A percentile compares a stretch with the other conserved stretches of the same genome.
Evolutionary conservation across 2,888 invertebrate genomes (phyloP).

Genomic region (Cyclophora punctaria): DNA sequence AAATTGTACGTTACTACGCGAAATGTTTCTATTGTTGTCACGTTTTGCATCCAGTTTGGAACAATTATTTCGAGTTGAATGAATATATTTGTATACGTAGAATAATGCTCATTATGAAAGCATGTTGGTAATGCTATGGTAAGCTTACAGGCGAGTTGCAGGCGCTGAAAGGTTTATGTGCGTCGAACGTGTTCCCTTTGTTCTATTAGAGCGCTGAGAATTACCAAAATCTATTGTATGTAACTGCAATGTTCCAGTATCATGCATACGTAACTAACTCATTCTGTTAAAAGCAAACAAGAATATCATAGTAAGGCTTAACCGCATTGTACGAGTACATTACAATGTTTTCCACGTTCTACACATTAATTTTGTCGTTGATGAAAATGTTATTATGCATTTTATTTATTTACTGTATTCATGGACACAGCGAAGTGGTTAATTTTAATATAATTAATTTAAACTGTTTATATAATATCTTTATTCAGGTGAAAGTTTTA

Average conservation of each 20-base stretch:
- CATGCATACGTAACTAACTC: slow-evolving; percentile 49
- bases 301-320: too few relatives aligned
- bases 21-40: too few relatives aligned
- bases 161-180: slow-evolving; percentile 16
- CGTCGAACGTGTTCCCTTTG: slow-evolving; percentile 32
- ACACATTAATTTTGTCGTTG: neutral
- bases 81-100: too few relatives aligned
- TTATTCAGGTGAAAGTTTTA: too few relatives aligned
- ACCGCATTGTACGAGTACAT: slow-evolving; percentile 10
- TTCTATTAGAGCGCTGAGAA: slow-evolving; percentile 40
- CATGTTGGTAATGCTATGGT: slow-evolving; percentile 18
- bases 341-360: slow-evolving; percentile 3
- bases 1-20: too few relatives aligned
- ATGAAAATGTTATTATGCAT: too few relatives aligned
- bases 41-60: too few relatives aligned
- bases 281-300: slow-evolving; percentile 6
- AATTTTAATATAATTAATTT: too few relatives aligned
- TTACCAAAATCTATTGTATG: slow-evolving; percentile 55
- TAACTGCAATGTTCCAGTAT: slow-evolving; percentile 20
- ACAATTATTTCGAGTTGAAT: too few relatives aligned
- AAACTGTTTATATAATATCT: too few relatives aligned
- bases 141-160: slow-evolving; percentile 21
- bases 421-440: too few relatives aligned
- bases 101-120: too few relatives aligned
- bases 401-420: slow-evolving; percentile 1